Percentiles rank a stretch among this genome's conserved stretches.
These are phyloP conservation scores for Melanostoma mellinum DNA, from an alignment of 2,888 invertebrate genomes.

Conservation along the genomic window DNA sequence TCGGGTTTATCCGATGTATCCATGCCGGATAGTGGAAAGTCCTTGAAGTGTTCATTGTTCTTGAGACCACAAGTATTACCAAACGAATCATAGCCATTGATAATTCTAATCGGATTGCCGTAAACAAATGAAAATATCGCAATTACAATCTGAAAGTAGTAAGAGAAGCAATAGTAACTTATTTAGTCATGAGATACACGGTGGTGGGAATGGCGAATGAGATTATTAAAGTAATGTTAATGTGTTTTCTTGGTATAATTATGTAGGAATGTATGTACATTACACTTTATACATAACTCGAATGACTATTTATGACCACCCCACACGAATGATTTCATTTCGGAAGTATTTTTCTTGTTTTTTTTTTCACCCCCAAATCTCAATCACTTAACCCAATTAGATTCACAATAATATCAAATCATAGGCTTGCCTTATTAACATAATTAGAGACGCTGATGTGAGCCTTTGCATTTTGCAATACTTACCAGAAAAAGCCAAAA, in stretches of 20 bases:
- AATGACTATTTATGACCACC: not conserved
- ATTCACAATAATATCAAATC: not conserved
- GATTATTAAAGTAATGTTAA: slow-evolving; percentile 44
- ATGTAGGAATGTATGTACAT: not conserved
- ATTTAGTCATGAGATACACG: slow-evolving; percentile 35
- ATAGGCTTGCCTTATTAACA: slow-evolving; percentile 21
- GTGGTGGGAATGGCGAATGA: slow-evolving; percentile 44
- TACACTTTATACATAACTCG: not conserved
- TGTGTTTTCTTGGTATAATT: slow-evolving; percentile 18
- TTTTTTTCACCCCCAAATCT: slow-evolving; percentile 18
- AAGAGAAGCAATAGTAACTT: slow-evolving; percentile 69
- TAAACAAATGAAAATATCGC: slow-evolving; percentile 94
- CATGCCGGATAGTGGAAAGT: slow-evolving; percentile 89
- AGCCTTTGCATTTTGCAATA: slow-evolving; percentile 68
- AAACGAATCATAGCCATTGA: slow-evolving; percentile 96
- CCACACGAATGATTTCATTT: slow-evolving; percentile 41
- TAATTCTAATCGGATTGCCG: slow-evolving; percentile 92
- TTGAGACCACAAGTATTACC: slow-evolving; percentile 96
- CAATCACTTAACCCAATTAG: slow-evolving; percentile 55
- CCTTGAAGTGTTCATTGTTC: slow-evolving; percentile 88
- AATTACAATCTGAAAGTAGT: slow-evolving; percentile 86
- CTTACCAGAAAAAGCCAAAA: slow-evolving; percentile 93
- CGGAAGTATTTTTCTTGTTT: slow-evolving; percentile 32
- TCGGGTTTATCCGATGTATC: slow-evolving; percentile 90
- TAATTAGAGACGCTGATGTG: not conserved